Conservation (phyloP, 2,888 invertebrate genomes). For the Netelia fuscicornis region DNA sequence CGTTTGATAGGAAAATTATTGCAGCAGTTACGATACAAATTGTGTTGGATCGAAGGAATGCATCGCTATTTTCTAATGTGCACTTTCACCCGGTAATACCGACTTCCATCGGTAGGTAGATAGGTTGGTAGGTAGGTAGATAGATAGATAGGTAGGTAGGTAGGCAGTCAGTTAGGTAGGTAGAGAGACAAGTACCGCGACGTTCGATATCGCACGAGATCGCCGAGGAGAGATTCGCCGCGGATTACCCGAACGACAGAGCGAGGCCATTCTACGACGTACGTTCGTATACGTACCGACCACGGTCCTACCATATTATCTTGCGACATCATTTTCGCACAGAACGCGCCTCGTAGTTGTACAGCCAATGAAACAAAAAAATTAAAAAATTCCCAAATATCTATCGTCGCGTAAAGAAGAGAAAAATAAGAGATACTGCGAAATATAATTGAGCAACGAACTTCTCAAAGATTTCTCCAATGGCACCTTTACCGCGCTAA, state of each 20-base stretch:
- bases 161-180: neutral
- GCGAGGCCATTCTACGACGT: constrained; percentile 28
- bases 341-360: too few relatives aligned
- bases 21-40: constrained; percentile 69
- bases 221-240: constrained; percentile 59
- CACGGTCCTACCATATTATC: constrained; percentile 1
- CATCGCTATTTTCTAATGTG: constrained; percentile 71
- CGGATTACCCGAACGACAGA: constrained; percentile 63
- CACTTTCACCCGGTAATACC: constrained; percentile 69
- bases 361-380: neutral
- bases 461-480: constrained; percentile 48
- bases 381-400: neutral
- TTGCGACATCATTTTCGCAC: constrained; percentile 13
- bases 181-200: neutral
- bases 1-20: constrained; percentile 55
- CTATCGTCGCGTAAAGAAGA: neutral
- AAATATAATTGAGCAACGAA: constrained; percentile 41
- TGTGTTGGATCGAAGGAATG: constrained; percentile 69
- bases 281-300: neutral
- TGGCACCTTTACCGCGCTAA: neutral
- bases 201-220: constrained; percentile 40
- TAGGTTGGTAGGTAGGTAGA: constrained; percentile 13
- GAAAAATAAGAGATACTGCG: constrained; percentile 15
- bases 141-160: neutral
- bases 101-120: neutral